A percentile compares a stretch with the other conserved stretches of the same genome.
phyloP scores from a whole-genome alignment of 2,113 vertebrate genomes.

The Campylomormyrus numenius region DNA sequence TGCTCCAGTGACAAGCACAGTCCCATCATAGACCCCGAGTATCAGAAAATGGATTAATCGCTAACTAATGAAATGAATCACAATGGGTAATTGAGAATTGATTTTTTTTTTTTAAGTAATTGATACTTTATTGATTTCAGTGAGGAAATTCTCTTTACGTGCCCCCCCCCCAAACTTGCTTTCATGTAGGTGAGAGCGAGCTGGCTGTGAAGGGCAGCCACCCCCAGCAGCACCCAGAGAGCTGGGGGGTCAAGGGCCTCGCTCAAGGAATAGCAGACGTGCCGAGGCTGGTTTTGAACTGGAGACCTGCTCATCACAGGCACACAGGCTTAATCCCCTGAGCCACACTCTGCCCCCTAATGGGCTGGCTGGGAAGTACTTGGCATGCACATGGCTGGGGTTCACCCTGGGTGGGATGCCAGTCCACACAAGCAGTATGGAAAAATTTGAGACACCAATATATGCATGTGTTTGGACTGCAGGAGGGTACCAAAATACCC shows the following conservation, averaged over 20 bases:
- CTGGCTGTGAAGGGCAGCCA: no score
- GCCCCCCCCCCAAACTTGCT: no score
- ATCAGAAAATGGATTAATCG: background rate
- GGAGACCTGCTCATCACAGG: no score
- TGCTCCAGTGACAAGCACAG: background rate
- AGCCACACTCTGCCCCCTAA: background rate
- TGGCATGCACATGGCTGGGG: background rate
- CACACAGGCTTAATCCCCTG: no score
- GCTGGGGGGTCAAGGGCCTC: no score
- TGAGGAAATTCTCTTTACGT: no score
- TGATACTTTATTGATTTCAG: no score
- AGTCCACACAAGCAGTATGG: background rate
- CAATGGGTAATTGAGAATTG: background rate
- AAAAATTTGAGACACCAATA: background rate
- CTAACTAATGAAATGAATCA: background rate
- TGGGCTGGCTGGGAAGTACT: background rate
- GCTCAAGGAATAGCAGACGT: no score
- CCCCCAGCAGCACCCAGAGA: no score
- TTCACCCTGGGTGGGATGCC: background rate
- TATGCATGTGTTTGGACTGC: background rate
- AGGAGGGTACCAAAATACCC: background rate
- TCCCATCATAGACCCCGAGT: background rate
- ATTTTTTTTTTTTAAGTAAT: no score
- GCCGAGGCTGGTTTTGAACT: no score
- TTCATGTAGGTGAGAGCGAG: no score